Evolutionary conservation across 2,797 vertebrate species (phyloP), one percentile per base, ranked within the genome.

Genomic region (Xyrichtys novacula): DNA sequence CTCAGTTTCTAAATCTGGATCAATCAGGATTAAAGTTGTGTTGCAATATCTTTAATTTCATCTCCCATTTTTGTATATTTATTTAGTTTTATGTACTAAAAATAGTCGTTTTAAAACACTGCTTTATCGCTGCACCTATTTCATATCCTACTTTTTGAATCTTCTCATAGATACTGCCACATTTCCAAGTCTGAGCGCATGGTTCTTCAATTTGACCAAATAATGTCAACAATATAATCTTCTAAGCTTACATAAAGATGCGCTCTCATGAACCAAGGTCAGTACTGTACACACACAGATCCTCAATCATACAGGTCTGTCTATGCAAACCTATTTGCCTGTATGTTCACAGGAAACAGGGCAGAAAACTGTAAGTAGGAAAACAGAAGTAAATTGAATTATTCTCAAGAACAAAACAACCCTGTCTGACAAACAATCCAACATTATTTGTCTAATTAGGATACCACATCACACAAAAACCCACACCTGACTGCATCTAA

Each of bases 181-280:
- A 44, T 20, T 14, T 71, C 23, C 7, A 50, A 22, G 14, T 62
- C 28, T 49, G 19, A 52, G 29, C 5, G 3, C 36, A 32, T 34
- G 22, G 10, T 34, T 54, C 17, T 61, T 60, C 77, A 19, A 57
- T 38, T 42, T 59, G 32, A 65, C 67, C 53, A 58, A 11, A 44
- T 9, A 39, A 19, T 59, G 19, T 46, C 63, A 76, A 71, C 56
- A 70, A 36, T 42, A 60, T 23, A 15, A 38, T 64, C 43, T 12
- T 61, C 60, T 46, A 53, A 79, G 69, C 47, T 62, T 22, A 9
- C 48, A 77, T 74, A 57, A 71, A 76, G 71, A 76, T 82, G 66
- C 71, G 56, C 16, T 52, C 39, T 29, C 65, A 69, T 66, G 63
- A 81, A 34, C 34, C 74, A 81, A 78, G 71, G 74, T 75, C 57